Evolutionary conservation across 2,797 vertebrate species (phyloP), one percentile per base, ranked within the genome.

Genomic region (Hapalemur alaotrensis): DNA sequence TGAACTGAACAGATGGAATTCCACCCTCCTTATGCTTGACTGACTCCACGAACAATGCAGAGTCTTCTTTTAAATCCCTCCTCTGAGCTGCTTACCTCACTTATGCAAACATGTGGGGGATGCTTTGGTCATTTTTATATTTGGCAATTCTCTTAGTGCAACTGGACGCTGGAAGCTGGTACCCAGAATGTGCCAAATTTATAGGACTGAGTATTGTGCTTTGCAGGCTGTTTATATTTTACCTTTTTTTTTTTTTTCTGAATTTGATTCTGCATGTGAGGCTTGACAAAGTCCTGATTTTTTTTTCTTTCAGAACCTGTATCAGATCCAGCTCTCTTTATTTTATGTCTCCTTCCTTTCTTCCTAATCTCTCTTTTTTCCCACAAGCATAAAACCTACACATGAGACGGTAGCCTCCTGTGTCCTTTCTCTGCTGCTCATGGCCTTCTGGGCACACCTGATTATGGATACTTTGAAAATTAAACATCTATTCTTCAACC

Each of bases 1-100:
- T 93, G 96, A 98, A 98, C 98, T 97, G 98, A 99, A 98, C 98
- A 99, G 98, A 99, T 99, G 98, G 98, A 99, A 98, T 98, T 98
- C 98, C 96, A 98, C 97, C 98, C 98, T 98, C 0, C 75, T 85
- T 90, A 89, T 95, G 98, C 97, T 98, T 98, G 97, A 97, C 30
- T 72, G 93, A 82, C 41, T 97, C 90, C 72, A 92, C 69, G 94
- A 98, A 98, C 98, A 99, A 98, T 98, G 97, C 97, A 97, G 96
- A 97, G 96, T 97, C 98, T 96, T 96, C 97, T 97, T 97, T 97
- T 93, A 98, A 95, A 95, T 46, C 54, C 86, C 86, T 97, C 96
- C 92, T 97, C 89, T 76, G 95, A 97, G 96, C 93, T 97, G 98
- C 95, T 95, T 96, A 83, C 95, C 87, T 97, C 85, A 89, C 0